Evolutionary conservation across 2,888 invertebrate species (phyloP).

Genomic region (Perdita meconis): DNA sequence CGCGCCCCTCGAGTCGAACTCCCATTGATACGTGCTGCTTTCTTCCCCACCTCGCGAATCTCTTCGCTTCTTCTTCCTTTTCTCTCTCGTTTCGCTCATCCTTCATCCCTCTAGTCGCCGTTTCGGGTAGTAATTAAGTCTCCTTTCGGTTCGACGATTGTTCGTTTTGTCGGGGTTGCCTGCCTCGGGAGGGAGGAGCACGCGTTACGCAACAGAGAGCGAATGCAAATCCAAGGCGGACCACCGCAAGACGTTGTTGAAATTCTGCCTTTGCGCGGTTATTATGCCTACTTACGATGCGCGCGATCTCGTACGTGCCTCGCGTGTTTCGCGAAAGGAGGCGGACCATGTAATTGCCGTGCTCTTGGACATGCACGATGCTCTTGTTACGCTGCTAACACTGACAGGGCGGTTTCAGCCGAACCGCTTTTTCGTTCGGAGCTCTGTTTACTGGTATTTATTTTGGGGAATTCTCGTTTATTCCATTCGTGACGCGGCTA

Average conservation of each 20-base stretch:
- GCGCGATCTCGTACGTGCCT: conserved; percentile 24
- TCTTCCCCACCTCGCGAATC: neutral
- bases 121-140: conserved; percentile 17
- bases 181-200: neutral
- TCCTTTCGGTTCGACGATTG: neutral
- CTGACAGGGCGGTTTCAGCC: conserved; percentile 12
- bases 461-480: neutral
- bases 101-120: neutral
- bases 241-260: conserved; percentile 17
- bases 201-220: neutral
- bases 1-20: conserved; percentile 25
- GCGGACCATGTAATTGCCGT: conserved; percentile 54
- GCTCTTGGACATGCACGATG: conserved; percentile 54
- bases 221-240: conserved; percentile 2
- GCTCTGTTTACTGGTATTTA: neutral
- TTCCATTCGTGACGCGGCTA: neutral
- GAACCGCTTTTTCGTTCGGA: neutral
- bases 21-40: conserved; percentile 40
- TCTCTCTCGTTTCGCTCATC: neutral
- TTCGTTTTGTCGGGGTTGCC: neutral
- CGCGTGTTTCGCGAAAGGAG: conserved; percentile 44
- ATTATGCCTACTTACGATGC: conserved; percentile 43
- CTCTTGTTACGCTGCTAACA: conserved; percentile 44
- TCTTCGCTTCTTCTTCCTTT: neutral
- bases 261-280: conserved; percentile 37